These are phyloP conservation scores for Pteropus rufus DNA, from an alignment of 2,797 vertebrate species.

Conservation along the genomic window DNA sequence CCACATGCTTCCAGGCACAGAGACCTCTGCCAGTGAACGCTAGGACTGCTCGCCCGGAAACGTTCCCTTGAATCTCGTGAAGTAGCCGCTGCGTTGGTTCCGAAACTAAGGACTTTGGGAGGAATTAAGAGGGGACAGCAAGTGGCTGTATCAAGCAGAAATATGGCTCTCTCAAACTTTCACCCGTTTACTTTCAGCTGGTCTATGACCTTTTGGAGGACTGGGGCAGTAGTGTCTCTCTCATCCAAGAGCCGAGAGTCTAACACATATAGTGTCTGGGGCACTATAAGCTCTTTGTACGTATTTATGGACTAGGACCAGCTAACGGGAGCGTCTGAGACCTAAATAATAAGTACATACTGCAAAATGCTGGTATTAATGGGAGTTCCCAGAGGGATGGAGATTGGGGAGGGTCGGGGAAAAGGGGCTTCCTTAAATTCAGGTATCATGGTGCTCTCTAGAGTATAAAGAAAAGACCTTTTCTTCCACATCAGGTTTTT, in stretches of 20 bases:
- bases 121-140: neutral
- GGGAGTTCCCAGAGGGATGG: neutral
- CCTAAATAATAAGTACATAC: neutral
- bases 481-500: neutral
- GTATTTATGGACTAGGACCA: neutral
- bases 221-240: no score
- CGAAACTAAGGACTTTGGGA: neutral
- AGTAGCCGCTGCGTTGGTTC: neutral
- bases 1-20: neutral
- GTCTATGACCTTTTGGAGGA: neutral
- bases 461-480: neutral
- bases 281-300: neutral
- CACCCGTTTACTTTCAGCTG: neutral
- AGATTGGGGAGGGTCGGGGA: neutral
- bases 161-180: neutral
- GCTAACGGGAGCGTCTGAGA: neutral
- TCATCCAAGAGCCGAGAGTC: neutral
- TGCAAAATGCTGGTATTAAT: neutral
- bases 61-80: neutral
- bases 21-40: rapidly evolving
- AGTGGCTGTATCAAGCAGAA: neutral
- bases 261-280: neutral
- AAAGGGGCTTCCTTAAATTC: neutral
- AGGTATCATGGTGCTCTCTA: neutral
- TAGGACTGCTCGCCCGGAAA: neutral